These are phyloP conservation scores for Oryzias dopingdopingensis DNA, from an alignment of 2,797 vertebrate species.

Conservation along the genomic window DNA sequence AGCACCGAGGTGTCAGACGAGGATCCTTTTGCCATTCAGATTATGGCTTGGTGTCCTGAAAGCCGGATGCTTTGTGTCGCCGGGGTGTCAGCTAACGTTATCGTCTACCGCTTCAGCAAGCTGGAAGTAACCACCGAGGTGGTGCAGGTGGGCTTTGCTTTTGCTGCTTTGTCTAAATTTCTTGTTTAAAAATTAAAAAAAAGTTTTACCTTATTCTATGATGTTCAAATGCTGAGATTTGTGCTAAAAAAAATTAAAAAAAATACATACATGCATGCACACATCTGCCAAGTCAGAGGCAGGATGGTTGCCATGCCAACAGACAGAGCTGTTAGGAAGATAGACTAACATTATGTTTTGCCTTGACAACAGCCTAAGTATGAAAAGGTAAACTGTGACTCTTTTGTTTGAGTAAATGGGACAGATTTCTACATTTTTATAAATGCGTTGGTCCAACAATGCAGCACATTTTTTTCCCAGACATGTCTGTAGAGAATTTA, in stretches of 20 bases:
- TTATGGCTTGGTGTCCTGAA: constrained; percentile 95
- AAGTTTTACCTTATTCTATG: not conserved
- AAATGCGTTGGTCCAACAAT: too few species aligned
- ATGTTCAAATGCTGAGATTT: constrained; percentile 17
- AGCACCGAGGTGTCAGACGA: constrained; percentile 92
- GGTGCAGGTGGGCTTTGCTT: constrained; percentile 83
- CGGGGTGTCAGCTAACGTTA: constrained; percentile 94
- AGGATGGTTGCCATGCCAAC: constrained; percentile 72
- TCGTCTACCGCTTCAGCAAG: constrained; percentile 97
- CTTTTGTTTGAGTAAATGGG: not conserved
- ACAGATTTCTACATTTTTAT: too few species aligned
- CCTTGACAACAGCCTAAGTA: constrained; percentile 39
- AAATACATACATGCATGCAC: constrained; percentile 6
- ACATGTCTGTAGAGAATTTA: too few species aligned
- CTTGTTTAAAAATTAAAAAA: not conserved
- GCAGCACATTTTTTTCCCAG: too few species aligned
- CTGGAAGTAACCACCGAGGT: constrained; percentile 93
- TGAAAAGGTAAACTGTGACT: constrained; percentile 9
- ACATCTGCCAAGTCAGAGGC: constrained; percentile 53
- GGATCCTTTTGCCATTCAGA: constrained; percentile 96
- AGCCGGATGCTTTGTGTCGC: constrained; percentile 94
- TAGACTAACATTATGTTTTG: constrained; percentile 50
- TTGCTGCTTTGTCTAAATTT: constrained; percentile 1
- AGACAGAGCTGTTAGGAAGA: constrained; percentile 57
- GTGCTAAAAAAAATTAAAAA: not conserved